Evolutionary conservation across 2,888 invertebrate species (phyloP).

Genomic region (Diloba caeruleocephala): DNA sequence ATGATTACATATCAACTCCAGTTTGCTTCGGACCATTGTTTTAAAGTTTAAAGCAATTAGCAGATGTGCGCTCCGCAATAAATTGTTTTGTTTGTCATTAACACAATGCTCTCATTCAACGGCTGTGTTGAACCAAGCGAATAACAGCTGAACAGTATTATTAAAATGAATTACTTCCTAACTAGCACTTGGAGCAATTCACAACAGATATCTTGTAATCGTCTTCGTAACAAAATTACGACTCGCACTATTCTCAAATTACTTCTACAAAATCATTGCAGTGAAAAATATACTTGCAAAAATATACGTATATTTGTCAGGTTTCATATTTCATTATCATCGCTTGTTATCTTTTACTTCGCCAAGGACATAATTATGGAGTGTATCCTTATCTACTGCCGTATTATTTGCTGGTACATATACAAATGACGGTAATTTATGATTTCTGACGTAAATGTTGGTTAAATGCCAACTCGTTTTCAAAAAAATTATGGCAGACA

Average conservation of each 20-base stretch:
- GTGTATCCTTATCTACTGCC: conserved; percentile 57
- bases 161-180: conserved; percentile 1
- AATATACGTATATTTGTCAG: conserved; percentile 51
- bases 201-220: background rate
- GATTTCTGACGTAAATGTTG: conserved; percentile 28
- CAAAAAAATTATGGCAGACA: conserved; percentile 32
- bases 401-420: conserved; percentile 32
- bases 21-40: conserved; percentile 24
- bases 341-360: conserved; percentile 62
- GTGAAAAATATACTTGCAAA: conserved; percentile 46
- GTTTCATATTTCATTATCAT: conserved; percentile 53
- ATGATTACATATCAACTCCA: conserved; percentile 5
- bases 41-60: conserved; percentile 23
- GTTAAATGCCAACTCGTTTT: conserved; percentile 33
- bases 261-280: conserved; percentile 3
- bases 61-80: conserved; percentile 45
- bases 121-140: conserved; percentile 16
- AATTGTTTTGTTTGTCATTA: conserved; percentile 51
- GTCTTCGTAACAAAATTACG: background rate
- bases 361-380: conserved; percentile 69
- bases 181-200: background rate
- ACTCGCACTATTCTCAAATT: background rate
- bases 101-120: conserved; percentile 35
- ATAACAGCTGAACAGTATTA: conserved; percentile 19
- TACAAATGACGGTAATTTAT: conserved; percentile 32